Evolutionary conservation across 2,888 invertebrate species (phyloP).

Genomic region (Synanthedon tipuliformis): DNA sequence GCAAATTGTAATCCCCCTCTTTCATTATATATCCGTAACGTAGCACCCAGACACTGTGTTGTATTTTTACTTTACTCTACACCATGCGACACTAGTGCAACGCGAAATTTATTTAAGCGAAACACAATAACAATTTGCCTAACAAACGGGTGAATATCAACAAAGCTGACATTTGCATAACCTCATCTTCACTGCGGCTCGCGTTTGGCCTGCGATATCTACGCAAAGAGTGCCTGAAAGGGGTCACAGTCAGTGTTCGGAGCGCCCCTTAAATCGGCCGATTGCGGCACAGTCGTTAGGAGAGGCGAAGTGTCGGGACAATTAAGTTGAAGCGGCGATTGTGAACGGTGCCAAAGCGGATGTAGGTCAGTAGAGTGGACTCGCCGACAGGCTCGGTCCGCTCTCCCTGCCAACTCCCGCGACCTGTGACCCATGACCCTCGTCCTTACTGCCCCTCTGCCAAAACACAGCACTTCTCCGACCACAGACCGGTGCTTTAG

Average conservation of each 20-base stretch:
- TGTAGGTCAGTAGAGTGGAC: slow-evolving; percentile 67
- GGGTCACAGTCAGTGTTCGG: slow-evolving; percentile 35
- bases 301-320: slow-evolving; percentile 66
- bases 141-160: slow-evolving; percentile 40
- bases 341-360: slow-evolving; percentile 68
- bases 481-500: too few species aligned
- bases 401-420: slow-evolving; percentile 1
- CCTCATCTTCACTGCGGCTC: slow-evolving; percentile 40
- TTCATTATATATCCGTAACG: slow-evolving; percentile 55
- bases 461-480: not conserved
- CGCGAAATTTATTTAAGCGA: slow-evolving; percentile 25
- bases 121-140: slow-evolving; percentile 27
- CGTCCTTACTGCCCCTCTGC: not conserved
- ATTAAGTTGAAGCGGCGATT: slow-evolving; percentile 70
- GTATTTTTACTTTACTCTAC: slow-evolving; percentile 36
- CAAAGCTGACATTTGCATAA: slow-evolving; percentile 46
- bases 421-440: not conserved
- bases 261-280: slow-evolving; percentile 15
- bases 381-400: slow-evolving; percentile 32
- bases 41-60: slow-evolving; percentile 46
- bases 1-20: slow-evolving; percentile 66
- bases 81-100: slow-evolving; percentile 15
- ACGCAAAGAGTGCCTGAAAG: slow-evolving; percentile 29
- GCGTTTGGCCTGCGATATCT: slow-evolving; percentile 40
- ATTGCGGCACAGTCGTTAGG: slow-evolving; percentile 57